Conservation (phyloP, 2,888 invertebrate species). For the Carcina quercana region DNA sequence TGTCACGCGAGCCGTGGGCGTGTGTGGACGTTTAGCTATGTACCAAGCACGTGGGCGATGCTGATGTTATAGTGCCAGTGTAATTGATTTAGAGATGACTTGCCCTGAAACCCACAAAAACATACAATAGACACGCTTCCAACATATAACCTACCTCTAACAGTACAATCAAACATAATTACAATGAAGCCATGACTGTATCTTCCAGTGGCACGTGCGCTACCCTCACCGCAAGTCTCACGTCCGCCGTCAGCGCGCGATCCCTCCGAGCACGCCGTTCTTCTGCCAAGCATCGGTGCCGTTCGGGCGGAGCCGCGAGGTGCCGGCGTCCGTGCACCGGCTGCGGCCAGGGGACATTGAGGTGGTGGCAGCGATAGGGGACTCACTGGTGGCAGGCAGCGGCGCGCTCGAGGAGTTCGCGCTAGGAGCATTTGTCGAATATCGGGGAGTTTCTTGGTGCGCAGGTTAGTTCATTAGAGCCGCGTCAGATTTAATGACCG, state of each 20-base stretch:
- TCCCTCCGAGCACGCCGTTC: conserved; percentile 68
- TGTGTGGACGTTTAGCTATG: too few relatives aligned
- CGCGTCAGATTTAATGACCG: too few relatives aligned
- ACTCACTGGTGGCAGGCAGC: conserved; percentile 82
- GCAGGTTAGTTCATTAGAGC: conserved; percentile 72
- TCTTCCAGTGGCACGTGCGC: conserved; percentile 51
- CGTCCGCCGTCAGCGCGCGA: conserved; percentile 67
- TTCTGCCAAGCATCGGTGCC: conserved; percentile 68
- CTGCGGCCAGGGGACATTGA: conserved; percentile 81
- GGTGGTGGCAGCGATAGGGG: conserved; percentile 82
- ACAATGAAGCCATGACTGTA: too few relatives aligned
- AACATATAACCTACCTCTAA: too few relatives aligned
- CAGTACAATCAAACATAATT: too few relatives aligned
- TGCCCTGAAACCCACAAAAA: too few relatives aligned
- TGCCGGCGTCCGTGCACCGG: conserved; percentile 78
- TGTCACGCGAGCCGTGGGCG: too few relatives aligned
- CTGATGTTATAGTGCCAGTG: too few relatives aligned
- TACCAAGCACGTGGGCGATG: too few relatives aligned
- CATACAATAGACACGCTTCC: too few relatives aligned
- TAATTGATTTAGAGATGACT: too few relatives aligned
- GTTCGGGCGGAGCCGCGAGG: conserved; percentile 48
- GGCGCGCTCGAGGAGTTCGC: conserved; percentile 83
- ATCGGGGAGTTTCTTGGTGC: conserved; percentile 84
- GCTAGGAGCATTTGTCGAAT: conserved; percentile 82
- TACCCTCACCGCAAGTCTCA: conserved; percentile 61